Percentiles rank a stretch among this genome's conserved stretches.
Evolutionary conservation across 2,797 vertebrate genomes (phyloP).

Genomic region (Anniella stebbinsi): DNA sequence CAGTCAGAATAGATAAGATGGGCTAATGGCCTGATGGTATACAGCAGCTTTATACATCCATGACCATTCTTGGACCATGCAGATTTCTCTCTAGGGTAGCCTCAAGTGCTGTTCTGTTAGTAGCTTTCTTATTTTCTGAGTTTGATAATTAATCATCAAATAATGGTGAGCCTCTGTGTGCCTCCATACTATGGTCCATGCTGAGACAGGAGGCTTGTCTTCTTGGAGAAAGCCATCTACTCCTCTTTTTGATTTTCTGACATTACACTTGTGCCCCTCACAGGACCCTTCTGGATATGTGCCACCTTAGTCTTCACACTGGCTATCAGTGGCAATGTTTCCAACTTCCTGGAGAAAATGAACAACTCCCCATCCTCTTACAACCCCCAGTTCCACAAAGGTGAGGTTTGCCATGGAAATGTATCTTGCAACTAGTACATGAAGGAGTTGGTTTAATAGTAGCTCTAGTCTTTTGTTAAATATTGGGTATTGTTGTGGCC

Average conservation of each 20-base stretch:
- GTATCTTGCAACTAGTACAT: neutral
- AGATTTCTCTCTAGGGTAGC: neutral
- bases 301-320: conserved; percentile 88
- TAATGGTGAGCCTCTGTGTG: neutral
- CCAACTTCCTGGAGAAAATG: conserved; percentile 79
- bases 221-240: neutral
- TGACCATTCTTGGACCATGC: neutral
- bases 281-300: conserved; percentile 94
- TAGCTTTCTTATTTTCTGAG: neutral
- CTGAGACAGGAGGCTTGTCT: neutral
- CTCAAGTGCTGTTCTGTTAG: neutral
- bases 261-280: neutral
- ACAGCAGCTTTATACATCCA: too few relatives aligned
- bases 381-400: conserved; percentile 87
- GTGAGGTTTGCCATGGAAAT: conserved; percentile 59
- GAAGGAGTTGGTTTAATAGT: neutral
- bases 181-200: too few relatives aligned
- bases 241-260: neutral
- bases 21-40: neutral
- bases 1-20: neutral
- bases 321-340: conserved; percentile 86
- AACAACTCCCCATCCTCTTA: conserved; percentile 80
- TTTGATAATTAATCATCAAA: neutral
- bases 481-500: neutral
- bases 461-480: neutral